A percentile compares a stretch with the other conserved stretches of the same genome.
phyloP scores from a whole-genome alignment of 2,888 invertebrate species.

The Amphipyra berbera region DNA sequence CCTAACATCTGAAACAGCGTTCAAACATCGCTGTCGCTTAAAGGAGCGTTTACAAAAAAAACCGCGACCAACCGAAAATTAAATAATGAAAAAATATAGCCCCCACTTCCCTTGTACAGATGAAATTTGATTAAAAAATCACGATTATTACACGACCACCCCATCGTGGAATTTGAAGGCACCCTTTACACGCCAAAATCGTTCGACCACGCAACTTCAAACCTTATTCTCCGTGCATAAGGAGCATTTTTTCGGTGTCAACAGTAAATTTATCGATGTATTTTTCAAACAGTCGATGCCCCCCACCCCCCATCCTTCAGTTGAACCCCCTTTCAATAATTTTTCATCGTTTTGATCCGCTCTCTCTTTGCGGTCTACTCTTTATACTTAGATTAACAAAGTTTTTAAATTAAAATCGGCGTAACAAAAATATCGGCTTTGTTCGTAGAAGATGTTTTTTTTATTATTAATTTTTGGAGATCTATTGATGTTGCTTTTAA shows the following conservation, averaged over 20 bases:
- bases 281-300: constrained; percentile 83
- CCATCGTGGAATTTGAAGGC: constrained; percentile 76
- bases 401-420: constrained; percentile 88
- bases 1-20: constrained; percentile 77
- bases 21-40: constrained; percentile 85
- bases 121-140: constrained; percentile 91
- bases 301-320: constrained; percentile 72
- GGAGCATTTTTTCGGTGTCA: constrained; percentile 24
- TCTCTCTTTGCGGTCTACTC: constrained; percentile 86
- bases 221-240: constrained; percentile 53
- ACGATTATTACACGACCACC: constrained; percentile 88
- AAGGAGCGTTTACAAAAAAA: constrained; percentile 81
- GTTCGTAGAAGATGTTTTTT: constrained; percentile 63
- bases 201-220: constrained; percentile 36
- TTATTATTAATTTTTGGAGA: constrained; percentile 58
- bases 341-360: constrained; percentile 89
- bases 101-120: constrained; percentile 88
- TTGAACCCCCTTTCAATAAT: constrained; percentile 88
- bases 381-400: constrained; percentile 89
- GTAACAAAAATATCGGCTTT: constrained; percentile 79
- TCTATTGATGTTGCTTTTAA: constrained; percentile 49
- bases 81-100: constrained; percentile 90
- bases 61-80: constrained; percentile 86
- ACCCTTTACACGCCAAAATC: constrained; percentile 51
- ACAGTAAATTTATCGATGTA: constrained; percentile 69